Evolutionary conservation across 2,888 invertebrate species (phyloP).

Genomic region (Biston betularia): DNA sequence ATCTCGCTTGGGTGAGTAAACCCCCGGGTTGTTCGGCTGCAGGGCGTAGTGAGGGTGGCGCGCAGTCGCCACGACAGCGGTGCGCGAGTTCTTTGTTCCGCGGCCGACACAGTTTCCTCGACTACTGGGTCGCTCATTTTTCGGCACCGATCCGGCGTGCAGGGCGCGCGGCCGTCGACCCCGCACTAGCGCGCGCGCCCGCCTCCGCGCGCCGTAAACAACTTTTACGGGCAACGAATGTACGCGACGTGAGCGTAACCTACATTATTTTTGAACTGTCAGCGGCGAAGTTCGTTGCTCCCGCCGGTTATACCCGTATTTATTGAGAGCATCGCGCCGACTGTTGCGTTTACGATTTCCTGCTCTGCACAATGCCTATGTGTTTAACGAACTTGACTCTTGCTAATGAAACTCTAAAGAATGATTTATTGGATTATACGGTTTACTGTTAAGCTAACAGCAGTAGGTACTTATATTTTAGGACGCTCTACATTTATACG

Average conservation of each 20-base stretch:
- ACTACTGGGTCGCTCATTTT: constrained; percentile 82
- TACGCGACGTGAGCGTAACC: constrained; percentile 85
- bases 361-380: constrained; percentile 59
- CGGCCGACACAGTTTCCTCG: constrained; percentile 75
- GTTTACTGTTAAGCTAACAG: constrained; percentile 43
- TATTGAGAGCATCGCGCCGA: constrained; percentile 78
- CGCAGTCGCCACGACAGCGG: constrained; percentile 46
- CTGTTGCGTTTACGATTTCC: constrained; percentile 74
- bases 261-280: constrained; percentile 86
- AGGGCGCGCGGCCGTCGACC: constrained; percentile 74
- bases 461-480: constrained; percentile 38
- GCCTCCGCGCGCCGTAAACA: constrained; percentile 76
- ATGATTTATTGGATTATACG: constrained; percentile 45
- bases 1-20: too few species aligned
- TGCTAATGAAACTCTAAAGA: constrained; percentile 41
- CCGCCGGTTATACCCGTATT: constrained; percentile 69
- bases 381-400: constrained; percentile 63
- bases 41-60: constrained; percentile 26
- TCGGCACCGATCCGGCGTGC: constrained; percentile 78
- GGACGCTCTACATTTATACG: constrained; percentile 36
- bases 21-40: too few species aligned
- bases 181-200: constrained; percentile 64
- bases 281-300: constrained; percentile 83
- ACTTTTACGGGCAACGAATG: constrained; percentile 84
- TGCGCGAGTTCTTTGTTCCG: constrained; percentile 74